phyloP scores from a whole-genome alignment of 2,797 vertebrate species.

The Graptemys geographica region DNA sequence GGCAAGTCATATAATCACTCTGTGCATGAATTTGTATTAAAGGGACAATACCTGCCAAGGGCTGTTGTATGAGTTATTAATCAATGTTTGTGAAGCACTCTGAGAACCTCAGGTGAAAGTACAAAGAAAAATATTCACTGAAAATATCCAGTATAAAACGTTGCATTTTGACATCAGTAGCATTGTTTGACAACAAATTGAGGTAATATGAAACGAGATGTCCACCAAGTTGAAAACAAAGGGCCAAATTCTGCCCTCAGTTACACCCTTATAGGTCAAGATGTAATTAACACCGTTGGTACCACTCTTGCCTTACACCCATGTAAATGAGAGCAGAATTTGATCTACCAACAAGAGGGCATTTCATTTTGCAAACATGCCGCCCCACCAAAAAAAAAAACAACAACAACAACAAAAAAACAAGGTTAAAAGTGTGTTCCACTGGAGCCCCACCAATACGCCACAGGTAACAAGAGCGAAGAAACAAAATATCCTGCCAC shows the following conservation, averaged over 20 bases:
- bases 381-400: not conserved
- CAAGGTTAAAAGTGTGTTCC: not conserved
- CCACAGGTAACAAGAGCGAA: not conserved
- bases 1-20: not conserved
- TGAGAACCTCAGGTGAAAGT: not conserved
- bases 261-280: not conserved
- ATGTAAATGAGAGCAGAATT: constrained; percentile 2
- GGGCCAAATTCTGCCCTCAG: not conserved
- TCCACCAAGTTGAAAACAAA: constrained; percentile 11
- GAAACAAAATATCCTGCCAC: not conserved
- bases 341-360: not conserved
- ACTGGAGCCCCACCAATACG: not conserved
- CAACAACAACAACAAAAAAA: not conserved
- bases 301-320: not conserved
- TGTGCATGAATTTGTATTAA: accelerated
- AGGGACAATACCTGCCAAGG: not conserved
- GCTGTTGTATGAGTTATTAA: not conserved
- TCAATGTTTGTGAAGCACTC: not conserved
- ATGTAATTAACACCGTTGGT: not conserved
- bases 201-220: constrained; percentile 17
- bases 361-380: not conserved
- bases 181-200: constrained; percentile 23
- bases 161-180: not conserved
- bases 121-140: not conserved
- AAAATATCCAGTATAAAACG: constrained; percentile 6